These are phyloP conservation scores for Drosophila borealis DNA, from an alignment of 2,888 invertebrate genomes.

Conservation along the genomic window DNA sequence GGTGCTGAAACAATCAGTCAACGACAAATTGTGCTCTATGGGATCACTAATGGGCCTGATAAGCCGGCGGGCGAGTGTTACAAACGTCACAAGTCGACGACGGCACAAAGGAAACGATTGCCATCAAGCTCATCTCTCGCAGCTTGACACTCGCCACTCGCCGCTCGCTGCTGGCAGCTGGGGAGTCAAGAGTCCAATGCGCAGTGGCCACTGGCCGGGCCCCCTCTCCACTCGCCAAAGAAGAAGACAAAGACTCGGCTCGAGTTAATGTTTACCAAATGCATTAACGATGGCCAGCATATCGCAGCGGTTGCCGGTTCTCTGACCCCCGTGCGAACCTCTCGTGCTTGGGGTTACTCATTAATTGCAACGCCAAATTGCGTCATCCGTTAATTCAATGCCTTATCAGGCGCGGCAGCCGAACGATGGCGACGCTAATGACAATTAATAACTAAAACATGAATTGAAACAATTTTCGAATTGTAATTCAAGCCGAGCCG, in stretches of 20 bases:
- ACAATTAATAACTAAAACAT: constrained; percentile 64
- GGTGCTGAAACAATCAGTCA: constrained; percentile 26
- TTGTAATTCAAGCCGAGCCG: constrained; percentile 20
- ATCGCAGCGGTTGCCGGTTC: constrained; percentile 30
- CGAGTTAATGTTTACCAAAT: constrained; percentile 3
- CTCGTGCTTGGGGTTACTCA: constrained; percentile 70
- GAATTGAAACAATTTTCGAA: constrained; percentile 50
- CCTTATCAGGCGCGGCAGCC: constrained; percentile 50
- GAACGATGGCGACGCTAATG: constrained; percentile 39
- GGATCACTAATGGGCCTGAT: constrained; percentile 23
- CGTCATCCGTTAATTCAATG: constrained; percentile 61
- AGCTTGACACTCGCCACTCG: not conserved
- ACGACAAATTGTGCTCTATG: constrained; percentile 32
- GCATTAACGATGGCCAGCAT: constrained; percentile 29
- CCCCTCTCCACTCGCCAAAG: constrained; percentile 18
- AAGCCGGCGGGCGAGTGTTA: constrained; percentile 13
- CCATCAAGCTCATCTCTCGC: constrained; percentile 7
- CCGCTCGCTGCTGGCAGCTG: not conserved
- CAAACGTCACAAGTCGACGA: constrained; percentile 25
- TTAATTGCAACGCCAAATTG: constrained; percentile 71
- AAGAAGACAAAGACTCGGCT: not conserved
- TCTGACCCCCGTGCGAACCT: constrained; percentile 54
- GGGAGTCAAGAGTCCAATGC: constrained; percentile 40
- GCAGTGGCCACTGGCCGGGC: constrained; percentile 42
- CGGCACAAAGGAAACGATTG: constrained; percentile 11